Evolutionary conservation across 2,888 invertebrate genomes (phyloP).

Genomic region (Dichetophora obliterata): DNA sequence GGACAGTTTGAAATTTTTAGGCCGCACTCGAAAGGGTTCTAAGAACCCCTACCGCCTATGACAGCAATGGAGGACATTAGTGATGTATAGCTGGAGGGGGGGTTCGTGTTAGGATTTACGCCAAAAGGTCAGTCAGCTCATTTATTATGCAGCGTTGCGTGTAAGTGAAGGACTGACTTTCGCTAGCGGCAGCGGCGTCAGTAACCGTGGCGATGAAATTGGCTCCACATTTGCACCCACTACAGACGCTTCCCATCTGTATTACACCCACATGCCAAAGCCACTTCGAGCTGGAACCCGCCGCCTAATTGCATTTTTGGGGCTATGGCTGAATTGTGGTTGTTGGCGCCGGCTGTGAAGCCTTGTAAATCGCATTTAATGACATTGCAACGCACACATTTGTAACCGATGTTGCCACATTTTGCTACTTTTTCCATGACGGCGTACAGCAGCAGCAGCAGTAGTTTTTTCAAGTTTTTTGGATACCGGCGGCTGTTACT

Average conservation of each 20-base stretch:
- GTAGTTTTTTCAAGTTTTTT: neutral
- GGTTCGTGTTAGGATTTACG: neutral
- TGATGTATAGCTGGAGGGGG: neutral
- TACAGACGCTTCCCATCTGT: too few species aligned
- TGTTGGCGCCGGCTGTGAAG: neutral
- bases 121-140: constrained; percentile 9
- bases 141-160: constrained; percentile 10
- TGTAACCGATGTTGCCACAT: constrained; percentile 21
- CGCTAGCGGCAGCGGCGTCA: neutral
- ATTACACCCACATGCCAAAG: too few species aligned
- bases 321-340: neutral
- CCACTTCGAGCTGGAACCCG: neutral
- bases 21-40: neutral
- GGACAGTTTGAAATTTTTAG: neutral
- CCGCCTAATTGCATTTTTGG: constrained; percentile 19
- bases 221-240: too few species aligned
- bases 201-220: neutral
- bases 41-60: neutral
- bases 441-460: neutral
- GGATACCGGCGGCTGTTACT: neutral
- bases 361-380: constrained; percentile 30
- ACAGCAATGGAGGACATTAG: neutral
- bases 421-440: neutral
- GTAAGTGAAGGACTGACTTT: neutral
- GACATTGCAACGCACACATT: constrained; percentile 26